Evolutionary conservation across 2,113 vertebrate species (phyloP).

Genomic region (Cavia aperea): DNA sequence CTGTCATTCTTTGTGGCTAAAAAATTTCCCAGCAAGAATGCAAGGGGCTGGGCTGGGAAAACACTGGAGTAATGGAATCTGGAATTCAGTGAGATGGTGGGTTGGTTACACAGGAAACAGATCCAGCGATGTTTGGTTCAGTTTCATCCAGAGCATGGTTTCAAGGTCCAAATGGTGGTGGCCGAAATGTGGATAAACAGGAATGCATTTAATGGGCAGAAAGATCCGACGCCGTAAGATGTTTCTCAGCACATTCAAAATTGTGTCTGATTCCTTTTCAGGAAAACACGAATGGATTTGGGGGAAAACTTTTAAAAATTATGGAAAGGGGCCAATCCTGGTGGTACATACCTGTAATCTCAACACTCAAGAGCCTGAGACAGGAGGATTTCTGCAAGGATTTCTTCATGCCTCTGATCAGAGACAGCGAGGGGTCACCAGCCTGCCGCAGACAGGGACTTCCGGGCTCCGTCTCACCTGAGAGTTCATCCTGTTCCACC

Average conservation of each 20-base stretch:
- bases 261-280: background rate
- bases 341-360: background rate
- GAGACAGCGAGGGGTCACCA: background rate
- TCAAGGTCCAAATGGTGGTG: background rate
- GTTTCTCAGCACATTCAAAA: background rate
- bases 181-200: background rate
- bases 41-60: background rate
- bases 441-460: background rate
- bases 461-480: background rate
- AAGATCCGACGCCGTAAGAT: background rate
- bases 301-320: background rate
- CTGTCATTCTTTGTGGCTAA: background rate
- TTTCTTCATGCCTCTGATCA: background rate
- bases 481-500: too few species aligned
- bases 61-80: background rate
- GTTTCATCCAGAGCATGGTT: background rate
- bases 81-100: background rate
- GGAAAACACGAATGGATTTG: background rate
- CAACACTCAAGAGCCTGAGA: background rate
- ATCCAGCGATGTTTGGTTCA: accelerated
- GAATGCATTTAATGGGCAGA: background rate
- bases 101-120: background rate
- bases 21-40: background rate
- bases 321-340: background rate
- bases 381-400: background rate